Evolutionary conservation across 2,113 vertebrate species (phyloP).

Genomic region (Leiothrix lutea): DNA sequence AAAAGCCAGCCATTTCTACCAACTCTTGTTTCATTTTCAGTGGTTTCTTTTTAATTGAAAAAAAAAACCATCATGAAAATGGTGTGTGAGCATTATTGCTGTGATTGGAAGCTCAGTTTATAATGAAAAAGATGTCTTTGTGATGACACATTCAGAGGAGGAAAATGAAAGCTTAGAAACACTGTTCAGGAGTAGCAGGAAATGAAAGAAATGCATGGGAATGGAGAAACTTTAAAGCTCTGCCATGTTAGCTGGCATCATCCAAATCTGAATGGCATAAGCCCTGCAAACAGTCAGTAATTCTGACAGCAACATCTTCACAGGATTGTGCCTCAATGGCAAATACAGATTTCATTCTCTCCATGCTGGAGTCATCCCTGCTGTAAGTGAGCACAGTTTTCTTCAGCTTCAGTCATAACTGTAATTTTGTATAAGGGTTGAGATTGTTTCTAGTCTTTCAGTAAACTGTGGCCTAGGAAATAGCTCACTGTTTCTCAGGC

Average conservation of each 20-base stretch:
- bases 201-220: neutral
- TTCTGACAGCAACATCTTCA: neutral
- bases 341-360: neutral
- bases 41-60: neutral
- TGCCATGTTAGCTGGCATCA: neutral
- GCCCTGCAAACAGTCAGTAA: neutral
- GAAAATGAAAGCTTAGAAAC: neutral
- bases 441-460: neutral
- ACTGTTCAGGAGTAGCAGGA: neutral
- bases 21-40: neutral
- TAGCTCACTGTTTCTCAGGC: neutral
- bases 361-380: neutral
- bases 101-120: neutral
- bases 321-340: neutral
- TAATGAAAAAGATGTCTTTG: neutral
- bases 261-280: neutral
- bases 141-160: neutral
- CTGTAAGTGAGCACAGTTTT: neutral
- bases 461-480: neutral
- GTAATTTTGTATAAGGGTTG: neutral
- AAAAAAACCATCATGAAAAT: neutral
- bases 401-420: neutral
- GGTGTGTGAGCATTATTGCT: neutral
- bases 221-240: neutral
- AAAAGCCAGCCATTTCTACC: neutral